Evolutionary conservation across 2,113 vertebrate species (phyloP).

Genomic region (Hydropotes inermis): DNA sequence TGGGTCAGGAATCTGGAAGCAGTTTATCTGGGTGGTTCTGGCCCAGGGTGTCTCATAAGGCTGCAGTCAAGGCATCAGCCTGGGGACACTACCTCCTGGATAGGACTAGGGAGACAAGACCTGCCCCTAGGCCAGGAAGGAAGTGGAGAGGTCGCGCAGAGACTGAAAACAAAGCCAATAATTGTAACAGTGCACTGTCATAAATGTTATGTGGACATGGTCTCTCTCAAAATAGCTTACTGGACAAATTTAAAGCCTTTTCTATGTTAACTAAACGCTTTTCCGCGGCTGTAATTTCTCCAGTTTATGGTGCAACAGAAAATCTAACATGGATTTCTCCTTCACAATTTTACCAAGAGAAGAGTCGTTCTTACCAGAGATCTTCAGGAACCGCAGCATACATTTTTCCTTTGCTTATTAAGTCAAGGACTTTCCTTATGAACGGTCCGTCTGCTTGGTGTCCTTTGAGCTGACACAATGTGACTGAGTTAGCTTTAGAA

Average conservation of each 20-base stretch:
- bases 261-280: background rate
- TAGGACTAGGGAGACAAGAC: background rate
- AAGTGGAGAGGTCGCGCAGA: background rate
- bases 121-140: background rate
- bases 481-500: background rate
- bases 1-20: background rate
- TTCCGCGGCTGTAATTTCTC: background rate
- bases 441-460: background rate
- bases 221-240: background rate
- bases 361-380: background rate
- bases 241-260: background rate
- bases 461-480: background rate
- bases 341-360: background rate
- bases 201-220: background rate
- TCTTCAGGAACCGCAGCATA: background rate
- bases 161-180: background rate
- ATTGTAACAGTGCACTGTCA: background rate
- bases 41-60: background rate
- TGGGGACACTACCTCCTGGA: background rate
- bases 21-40: background rate
- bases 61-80: background rate
- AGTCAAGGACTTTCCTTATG: background rate
- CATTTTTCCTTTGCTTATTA: background rate
- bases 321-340: background rate
- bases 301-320: background rate